These are phyloP conservation scores for Camponotus fellah DNA, from an alignment of 2,888 invertebrate species.

Conservation along the genomic window DNA sequence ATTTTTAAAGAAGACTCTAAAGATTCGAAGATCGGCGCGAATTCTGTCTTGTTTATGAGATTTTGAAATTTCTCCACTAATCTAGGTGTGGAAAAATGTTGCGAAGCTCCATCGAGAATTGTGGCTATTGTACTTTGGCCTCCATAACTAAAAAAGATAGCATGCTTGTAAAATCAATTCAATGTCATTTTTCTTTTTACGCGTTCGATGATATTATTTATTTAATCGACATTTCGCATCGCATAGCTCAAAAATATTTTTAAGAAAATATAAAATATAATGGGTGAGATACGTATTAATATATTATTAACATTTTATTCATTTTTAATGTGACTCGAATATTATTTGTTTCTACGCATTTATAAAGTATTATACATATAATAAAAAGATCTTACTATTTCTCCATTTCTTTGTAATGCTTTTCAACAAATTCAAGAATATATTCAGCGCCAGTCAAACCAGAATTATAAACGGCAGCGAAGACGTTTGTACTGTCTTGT, in stretches of 20 bases:
- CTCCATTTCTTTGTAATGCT: slow-evolving; percentile 67
- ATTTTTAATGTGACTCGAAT: background rate
- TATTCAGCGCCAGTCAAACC: slow-evolving; percentile 80
- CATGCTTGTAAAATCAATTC: background rate
- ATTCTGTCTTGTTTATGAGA: slow-evolving; percentile 64
- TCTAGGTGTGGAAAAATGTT: slow-evolving; percentile 73
- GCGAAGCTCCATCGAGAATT: slow-evolving; percentile 73
- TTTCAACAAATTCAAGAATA: slow-evolving; percentile 76
- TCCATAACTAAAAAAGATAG: slow-evolving; percentile 70
- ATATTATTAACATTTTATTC: no score
- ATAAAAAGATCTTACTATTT: slow-evolving; percentile 74
- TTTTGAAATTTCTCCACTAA: slow-evolving; percentile 69
- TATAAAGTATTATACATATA: background rate
- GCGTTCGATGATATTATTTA: no score
- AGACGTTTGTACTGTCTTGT: slow-evolving; percentile 84
- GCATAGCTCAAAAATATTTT: background rate
- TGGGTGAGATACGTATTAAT: background rate
- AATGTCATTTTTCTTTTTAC: background rate
- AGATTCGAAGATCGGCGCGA: slow-evolving; percentile 57
- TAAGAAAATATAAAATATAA: no score
- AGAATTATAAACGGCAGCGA: slow-evolving; percentile 81
- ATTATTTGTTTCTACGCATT: background rate
- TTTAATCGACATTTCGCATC: background rate
- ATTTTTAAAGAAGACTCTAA: slow-evolving; percentile 68
- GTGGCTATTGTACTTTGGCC: slow-evolving; percentile 66